Base-by-base conservation (phyloP, 2,797 vertebrate genomes). In the Gymnothorax javanicus region DNA sequence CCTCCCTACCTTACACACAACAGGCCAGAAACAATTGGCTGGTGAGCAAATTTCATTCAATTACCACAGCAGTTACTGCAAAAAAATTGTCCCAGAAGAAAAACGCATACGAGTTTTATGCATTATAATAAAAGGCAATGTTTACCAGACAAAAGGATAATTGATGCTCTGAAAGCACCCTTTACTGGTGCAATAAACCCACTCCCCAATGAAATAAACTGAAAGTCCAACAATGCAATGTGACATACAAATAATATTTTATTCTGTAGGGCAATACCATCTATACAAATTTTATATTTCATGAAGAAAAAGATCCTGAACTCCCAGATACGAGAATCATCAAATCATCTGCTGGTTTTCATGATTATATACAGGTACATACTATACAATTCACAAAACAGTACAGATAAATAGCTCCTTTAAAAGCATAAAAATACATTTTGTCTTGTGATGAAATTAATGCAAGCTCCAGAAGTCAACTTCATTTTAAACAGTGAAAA, bases 401-500 rank as follows among this genome's bases (percentile, higher is more conserved):
- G 50, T 54, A 81, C 77, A 56, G 77, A 54, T 81, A 81, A 81
- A 81, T 81, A 81, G 77, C 77, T 81, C 52, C 77, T 81, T 81
- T 54, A 81, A 81, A 81, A 81, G 77, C 77, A 81, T 81, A 54
- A 81, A 81, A 81, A 81, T 81, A 77, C 73, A 81, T 81, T 81
- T 81, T 81, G 77, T 81, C 50, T 81, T 81, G 77, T 81, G 17
- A 81, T 81, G 52, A 81, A 17, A 8, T 56, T 56, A 81, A 81
- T 81, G 50, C n/a, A 23, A 81, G 77, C 77, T 81, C 77, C 77
- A 56, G 54, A 54, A 23, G 56, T 81, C 77, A 56, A 56, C 73
- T 77, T 81, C 77, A 81, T 81, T 56, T 81, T 81, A 9, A 56
- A 81, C 50, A 56, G 77, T 9, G 52, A 81, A 17, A 81, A 81